Base-by-base conservation (phyloP, 2,888 invertebrate genomes). In the Nemotelus nigrinus region DNA sequence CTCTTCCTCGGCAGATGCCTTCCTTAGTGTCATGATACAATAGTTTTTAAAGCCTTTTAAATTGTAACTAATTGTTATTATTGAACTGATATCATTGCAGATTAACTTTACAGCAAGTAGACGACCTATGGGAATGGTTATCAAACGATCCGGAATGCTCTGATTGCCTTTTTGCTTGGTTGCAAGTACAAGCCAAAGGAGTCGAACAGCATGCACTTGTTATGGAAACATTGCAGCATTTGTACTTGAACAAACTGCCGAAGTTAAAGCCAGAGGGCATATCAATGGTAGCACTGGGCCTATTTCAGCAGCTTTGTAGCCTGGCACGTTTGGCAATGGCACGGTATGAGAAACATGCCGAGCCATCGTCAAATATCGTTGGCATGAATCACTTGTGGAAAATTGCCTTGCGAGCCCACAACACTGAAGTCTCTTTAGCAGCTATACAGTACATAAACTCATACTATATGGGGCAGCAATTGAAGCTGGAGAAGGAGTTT, bases 341-440 rank as follows among this genome's bases (percentile, higher is more conserved):
- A 6, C 91, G 93, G 81, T 90, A 90, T 81, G 91, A 91, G 70
- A 88, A 88, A 74, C 84, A 85, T 82, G 84, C 85, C 43, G 85
- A 85, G 43, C 84, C 88, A 80, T 70, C 80, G 3, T 83, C 86
- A 3, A 93, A 93, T 86, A 92, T 92, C 47, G 90, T 95, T 10
- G 96, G 96, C 10, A 97, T 97, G 94, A 95, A 96, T 86, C 96
- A 97, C 83, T 88, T 97, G 82, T 98, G 97, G 97, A 95, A 95
- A 86, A 96, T 98, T 79, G 97, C 97, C 0, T 88, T 98, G 3
- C 89, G 94, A 81, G 97, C 97, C 2, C 93, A 93, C 81, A 96
- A 94, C 85, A 96, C 96, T 87, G 97, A 97, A 84, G 97, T 98
- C 2, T 96, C 96, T 81, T 93, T 97, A 92, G 94, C 96, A 2